Base-by-base conservation (phyloP, 2,113 vertebrate species). In the Rousettus leschenaultii region DNA sequence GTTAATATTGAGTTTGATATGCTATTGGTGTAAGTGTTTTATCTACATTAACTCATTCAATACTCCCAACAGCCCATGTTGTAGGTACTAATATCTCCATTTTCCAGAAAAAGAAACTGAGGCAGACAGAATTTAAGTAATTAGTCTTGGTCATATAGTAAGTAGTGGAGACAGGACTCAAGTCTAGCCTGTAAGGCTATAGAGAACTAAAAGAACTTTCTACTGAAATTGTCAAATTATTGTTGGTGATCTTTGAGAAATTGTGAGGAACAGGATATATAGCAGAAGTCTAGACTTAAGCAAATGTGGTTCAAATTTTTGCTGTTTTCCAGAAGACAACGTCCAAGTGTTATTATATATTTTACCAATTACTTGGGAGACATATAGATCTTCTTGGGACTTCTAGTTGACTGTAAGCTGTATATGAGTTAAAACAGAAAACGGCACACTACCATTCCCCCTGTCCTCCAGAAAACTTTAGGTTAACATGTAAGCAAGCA, bases 311-410 rank as follows among this genome's bases (percentile, higher is more conserved):
- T 96, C 30, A 35, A 24, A 63, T 43, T 89, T 86, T 57, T 57
- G 35, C n/a, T 86, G 3, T 30, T 83, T 94, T 95, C 30, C 53
- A 48, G 43, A 74, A 88, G 35, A 93, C 83, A 79, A 48, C 74
- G 4, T 45, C 66, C 26, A 86, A 78, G 26, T 85, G 15, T 61
- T 68, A 2, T 30, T 74, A 68, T 94, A 75, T 84, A 85, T 77
- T 92, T 77, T 43, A 48, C 84, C 96, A 61, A 13, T 91, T 86
- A 57, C 26, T 91, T 90, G 77, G 4, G 66, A 53, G 28, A 77
- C 21, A 89, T 59, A 75, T 26, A 48, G 65, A 68, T 10, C 33
- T 77, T 70, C 9, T 48, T 48, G 77, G 55, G 22, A n/a, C 65
- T 73, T 79, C 28, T 43, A 83, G 53, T 35, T 94, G 57, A 26